phyloP scores from a whole-genome alignment of 2,113 vertebrate genomes.

The Apteryx owenii region DNA sequence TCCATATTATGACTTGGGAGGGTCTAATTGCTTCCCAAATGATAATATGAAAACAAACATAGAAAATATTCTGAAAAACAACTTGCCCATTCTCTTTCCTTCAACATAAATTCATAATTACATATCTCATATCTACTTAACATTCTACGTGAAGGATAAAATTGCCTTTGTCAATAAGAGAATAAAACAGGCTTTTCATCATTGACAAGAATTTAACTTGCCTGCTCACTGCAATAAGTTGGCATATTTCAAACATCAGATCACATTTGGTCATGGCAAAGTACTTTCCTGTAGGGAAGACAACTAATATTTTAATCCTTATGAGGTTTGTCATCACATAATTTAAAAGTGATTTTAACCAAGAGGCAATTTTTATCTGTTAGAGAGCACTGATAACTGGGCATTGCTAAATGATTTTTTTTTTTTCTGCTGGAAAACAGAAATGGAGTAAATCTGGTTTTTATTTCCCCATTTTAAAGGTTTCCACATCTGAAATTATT shows the following conservation, averaged over 20 bases:
- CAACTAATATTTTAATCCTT: conserved; percentile 51
- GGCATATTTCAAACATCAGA: conserved; percentile 43
- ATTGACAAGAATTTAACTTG: conserved; percentile 21
- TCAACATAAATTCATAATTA: not conserved
- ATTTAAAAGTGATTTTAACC: conserved; percentile 9
- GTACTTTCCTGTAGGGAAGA: conserved; percentile 35
- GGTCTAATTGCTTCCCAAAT: not conserved
- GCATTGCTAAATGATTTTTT: not conserved
- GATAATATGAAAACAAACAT: not conserved
- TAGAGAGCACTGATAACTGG: not conserved
- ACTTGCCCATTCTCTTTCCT: not conserved
- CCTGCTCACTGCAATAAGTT: conserved; percentile 2
- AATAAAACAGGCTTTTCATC: not conserved
- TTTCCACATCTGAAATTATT: conserved; percentile 70
- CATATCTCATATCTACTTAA: not conserved
- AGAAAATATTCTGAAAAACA: not conserved
- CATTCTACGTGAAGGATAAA: not conserved
- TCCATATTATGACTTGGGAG: not conserved
- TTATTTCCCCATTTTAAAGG: conserved; percentile 68
- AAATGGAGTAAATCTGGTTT: conserved; percentile 54
- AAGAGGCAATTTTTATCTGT: not conserved
- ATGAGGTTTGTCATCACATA: conserved; percentile 46
- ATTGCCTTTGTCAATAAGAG: not conserved
- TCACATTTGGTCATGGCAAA: conserved; percentile 21
- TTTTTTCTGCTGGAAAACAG: conserved; percentile 16